Evolutionary conservation across 2,113 vertebrate species (phyloP), one percentile per base, ranked within the genome.

Genomic region (Rhinogobius similis): DNA sequence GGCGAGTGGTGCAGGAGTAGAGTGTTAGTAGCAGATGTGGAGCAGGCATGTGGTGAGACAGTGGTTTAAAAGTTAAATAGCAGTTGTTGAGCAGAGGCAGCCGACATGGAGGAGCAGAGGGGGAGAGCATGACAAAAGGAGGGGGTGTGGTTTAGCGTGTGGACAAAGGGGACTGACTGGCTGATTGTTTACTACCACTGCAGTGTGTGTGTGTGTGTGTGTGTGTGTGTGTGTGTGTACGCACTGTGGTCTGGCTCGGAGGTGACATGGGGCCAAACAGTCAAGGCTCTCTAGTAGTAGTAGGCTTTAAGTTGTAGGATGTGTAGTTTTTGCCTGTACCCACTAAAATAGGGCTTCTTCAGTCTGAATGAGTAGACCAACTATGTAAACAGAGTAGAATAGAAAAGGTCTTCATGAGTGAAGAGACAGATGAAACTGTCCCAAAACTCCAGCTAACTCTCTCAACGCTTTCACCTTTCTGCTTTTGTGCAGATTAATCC

Each of bases 161-260:
- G 91, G 93, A 93, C 92, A 93, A 93, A 93, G 92, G 87, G 89
- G 87, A 86, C 77, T 84, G 87, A 86, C 77, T 84, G 79, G 81
- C 82, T 83, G 84, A 91, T 90, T 91, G 90, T 93, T 92, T 92
- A 90, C 90, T 88, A 86, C 87, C 78, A 81, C 78, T 81, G 86
- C 83, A 90, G 78, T 74, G 53, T 21, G 56, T 67, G 23, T 26
- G 9, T 26, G 46, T 48, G 46, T n/a, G 46, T 48, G 46, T n/a
- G 18, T 20, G 20, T 2, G 46, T 62, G 73, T 72, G 61, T 76
- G 27, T 44, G 46, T 20, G 61, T 67, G 21, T 29, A 14, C 9
- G 27, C 8, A 14, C 16, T 59, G 26, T 59, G 26, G 56, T 5
- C 56, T 18, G 56, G 26, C 7, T 27, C 14, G 27, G 14, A 14